phyloP scores from a whole-genome alignment of 2,888 invertebrate species.

The Agrochola litura region DNA sequence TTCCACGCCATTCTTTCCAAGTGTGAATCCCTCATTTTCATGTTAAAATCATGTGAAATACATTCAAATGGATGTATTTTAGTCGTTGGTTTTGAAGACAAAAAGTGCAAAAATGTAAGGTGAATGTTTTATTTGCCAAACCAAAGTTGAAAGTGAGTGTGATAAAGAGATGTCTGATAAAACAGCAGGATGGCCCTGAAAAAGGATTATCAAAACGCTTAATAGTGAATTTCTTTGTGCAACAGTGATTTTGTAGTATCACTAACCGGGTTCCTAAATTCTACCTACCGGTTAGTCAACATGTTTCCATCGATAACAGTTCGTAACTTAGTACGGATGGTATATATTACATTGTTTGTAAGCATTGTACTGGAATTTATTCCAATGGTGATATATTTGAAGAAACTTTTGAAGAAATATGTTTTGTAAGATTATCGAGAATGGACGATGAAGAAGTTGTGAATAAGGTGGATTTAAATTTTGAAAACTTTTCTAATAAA shows the following conservation, averaged over 20 bases:
- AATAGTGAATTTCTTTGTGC: no score
- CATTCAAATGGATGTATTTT: not conserved
- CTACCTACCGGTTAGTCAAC: not conserved
- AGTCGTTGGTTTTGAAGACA: not conserved
- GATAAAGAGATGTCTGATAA: not conserved
- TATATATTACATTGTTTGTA: slow-evolving; percentile 11
- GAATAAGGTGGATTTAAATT: not conserved
- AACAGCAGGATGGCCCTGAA: not conserved
- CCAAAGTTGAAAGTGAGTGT: not conserved
- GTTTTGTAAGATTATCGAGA: slow-evolving; percentile 7
- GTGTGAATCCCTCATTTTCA: not conserved
- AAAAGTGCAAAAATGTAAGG: not conserved
- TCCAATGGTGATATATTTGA: slow-evolving; percentile 18
- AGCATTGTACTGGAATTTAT: slow-evolving; percentile 7
- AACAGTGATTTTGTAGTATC: not conserved
- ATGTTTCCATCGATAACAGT: slow-evolving; percentile 15
- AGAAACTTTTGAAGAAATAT: slow-evolving; percentile 24
- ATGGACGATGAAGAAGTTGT: no score
- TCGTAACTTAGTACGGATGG: slow-evolving; percentile 3
- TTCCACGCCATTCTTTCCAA: slow-evolving; percentile 11
- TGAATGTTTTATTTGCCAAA: not conserved
- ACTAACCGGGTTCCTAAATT: not conserved
- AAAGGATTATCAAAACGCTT: not conserved
- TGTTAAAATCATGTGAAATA: not conserved
- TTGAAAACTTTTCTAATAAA: no score